phyloP scores from a whole-genome alignment of 2,113 vertebrate genomes.

The Upupa epops region DNA sequence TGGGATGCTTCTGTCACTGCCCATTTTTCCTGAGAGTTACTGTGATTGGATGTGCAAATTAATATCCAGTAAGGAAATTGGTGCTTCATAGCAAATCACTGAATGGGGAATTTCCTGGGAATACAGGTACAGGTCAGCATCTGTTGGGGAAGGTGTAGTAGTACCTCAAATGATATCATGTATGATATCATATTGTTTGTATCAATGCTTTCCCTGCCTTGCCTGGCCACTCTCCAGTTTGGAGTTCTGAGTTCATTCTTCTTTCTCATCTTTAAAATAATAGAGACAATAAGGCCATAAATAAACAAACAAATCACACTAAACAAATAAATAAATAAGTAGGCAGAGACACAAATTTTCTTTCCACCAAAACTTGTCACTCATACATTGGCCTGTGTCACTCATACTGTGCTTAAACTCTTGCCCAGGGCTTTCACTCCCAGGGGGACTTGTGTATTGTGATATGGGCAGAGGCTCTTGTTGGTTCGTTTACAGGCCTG shows the following conservation, averaged over 20 bases:
- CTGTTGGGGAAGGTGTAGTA: accelerated
- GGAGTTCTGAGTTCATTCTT: neutral
- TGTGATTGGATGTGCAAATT: neutral
- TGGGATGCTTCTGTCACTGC: neutral
- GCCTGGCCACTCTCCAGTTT: neutral
- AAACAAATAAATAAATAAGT: neutral
- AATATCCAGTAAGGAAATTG: no score
- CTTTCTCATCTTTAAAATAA: neutral
- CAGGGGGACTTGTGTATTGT: accelerated
- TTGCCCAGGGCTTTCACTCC: neutral
- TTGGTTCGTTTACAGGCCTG: neutral
- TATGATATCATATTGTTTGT: no score
- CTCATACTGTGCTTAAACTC: neutral
- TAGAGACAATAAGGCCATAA: no score
- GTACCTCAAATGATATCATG: neutral
- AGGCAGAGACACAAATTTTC: neutral
- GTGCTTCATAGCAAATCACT: neutral
- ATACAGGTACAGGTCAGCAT: accelerated
- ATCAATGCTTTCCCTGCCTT: neutral
- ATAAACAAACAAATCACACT: no score
- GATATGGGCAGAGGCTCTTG: neutral
- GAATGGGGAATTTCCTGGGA: neutral
- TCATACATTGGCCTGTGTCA: neutral
- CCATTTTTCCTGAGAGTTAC: neutral
- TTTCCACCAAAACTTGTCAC: neutral